phyloP scores from a whole-genome alignment of 2,888 invertebrate species.

The Synanthedon andrenaeformis region DNA sequence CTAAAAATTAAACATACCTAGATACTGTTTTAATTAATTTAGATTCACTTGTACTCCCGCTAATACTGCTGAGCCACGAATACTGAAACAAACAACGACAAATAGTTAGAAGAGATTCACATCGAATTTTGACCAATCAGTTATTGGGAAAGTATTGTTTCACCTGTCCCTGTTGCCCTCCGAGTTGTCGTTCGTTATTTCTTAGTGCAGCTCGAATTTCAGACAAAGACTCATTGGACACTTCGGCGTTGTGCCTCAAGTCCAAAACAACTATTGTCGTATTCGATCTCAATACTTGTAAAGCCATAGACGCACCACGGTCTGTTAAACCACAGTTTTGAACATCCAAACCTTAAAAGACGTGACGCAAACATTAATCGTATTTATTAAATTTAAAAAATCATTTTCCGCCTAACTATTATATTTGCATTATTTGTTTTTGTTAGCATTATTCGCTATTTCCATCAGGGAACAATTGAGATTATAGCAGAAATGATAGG shows the following conservation, averaged over 20 bases:
- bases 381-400: background rate
- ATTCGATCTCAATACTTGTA: conserved; percentile 74
- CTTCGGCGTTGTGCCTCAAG: conserved; percentile 71
- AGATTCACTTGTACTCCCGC: conserved; percentile 38
- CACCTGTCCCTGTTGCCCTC: conserved; percentile 43
- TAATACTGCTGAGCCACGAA: conserved; percentile 41
- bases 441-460: too few species aligned
- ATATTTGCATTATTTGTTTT: too few species aligned
- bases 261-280: conserved; percentile 77
- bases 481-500: too few species aligned
- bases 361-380: background rate
- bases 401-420: background rate
- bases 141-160: background rate
- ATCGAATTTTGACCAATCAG: background rate
- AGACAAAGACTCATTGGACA: conserved; percentile 57
- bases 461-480: too few species aligned
- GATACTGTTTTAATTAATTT: conserved; percentile 31
- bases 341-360: conserved; percentile 72
- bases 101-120: background rate
- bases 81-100: conserved; percentile 28
- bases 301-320: conserved; percentile 61
- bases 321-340: conserved; percentile 82
- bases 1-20: conserved; percentile 2
- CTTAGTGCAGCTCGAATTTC: conserved; percentile 59
- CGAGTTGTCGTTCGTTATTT: conserved; percentile 46